These are phyloP conservation scores for Agrochola litura DNA, from an alignment of 2,888 invertebrate species.

Conservation along the genomic window DNA sequence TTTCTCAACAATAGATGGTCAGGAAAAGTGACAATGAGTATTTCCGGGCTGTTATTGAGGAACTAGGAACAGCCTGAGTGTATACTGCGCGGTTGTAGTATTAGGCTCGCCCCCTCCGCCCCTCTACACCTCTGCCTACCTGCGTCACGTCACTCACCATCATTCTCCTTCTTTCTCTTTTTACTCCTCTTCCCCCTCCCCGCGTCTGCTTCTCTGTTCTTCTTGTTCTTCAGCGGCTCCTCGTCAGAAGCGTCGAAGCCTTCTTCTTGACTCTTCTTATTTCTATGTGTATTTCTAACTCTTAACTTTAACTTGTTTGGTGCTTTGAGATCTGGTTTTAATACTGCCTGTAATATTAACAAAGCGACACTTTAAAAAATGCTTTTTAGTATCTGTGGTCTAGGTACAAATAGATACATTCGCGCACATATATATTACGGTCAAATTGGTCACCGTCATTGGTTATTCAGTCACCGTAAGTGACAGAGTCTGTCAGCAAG, in stretches of 20 bases:
- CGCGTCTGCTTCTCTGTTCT: conserved; percentile 29
- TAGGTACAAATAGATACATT: too few relatives aligned
- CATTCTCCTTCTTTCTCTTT: conserved; percentile 9
- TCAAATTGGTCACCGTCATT: too few relatives aligned
- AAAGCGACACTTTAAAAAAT: too few relatives aligned
- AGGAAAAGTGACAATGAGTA: not conserved
- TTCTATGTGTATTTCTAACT: conserved; percentile 53
- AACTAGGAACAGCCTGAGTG: too few relatives aligned
- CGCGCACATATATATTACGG: too few relatives aligned
- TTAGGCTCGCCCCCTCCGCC: not conserved
- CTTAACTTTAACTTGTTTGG: conserved; percentile 41
- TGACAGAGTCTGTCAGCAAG: too few relatives aligned
- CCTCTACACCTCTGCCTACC: too few relatives aligned
- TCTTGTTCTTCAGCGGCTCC: conserved; percentile 77
- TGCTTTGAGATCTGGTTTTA: conserved; percentile 50
- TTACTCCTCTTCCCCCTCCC: conserved; percentile 37
- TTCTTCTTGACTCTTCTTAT: conserved; percentile 37
- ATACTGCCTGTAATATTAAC: conserved; percentile 53
- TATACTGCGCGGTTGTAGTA: too few relatives aligned
- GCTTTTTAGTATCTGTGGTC: too few relatives aligned
- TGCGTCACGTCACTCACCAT: conserved; percentile 23
- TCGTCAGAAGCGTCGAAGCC: conserved; percentile 82
- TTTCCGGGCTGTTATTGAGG: too few relatives aligned
- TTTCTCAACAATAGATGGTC: too few relatives aligned
- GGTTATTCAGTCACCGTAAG: too few relatives aligned